Evolutionary conservation across 2,888 invertebrate genomes (phyloP).

Genomic region (Spilarctia lutea): DNA sequence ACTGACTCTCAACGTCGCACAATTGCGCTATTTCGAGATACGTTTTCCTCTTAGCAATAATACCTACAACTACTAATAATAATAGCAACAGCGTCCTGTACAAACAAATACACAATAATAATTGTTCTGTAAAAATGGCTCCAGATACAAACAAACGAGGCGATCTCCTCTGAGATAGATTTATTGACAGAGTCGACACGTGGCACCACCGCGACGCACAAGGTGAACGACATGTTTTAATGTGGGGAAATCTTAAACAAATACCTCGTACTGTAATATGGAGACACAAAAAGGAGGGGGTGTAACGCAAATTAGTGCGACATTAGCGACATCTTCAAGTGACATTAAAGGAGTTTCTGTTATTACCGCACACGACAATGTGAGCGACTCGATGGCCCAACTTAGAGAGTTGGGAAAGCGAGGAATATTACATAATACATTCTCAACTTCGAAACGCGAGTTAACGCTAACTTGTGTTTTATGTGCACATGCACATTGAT

Average conservation of each 20-base stretch:
- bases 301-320: slow-evolving; percentile 64
- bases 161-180: slow-evolving; percentile 49
- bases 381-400: slow-evolving; percentile 61
- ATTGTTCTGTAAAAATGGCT: slow-evolving; percentile 58
- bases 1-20: slow-evolving; percentile 64
- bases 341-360: slow-evolving; percentile 68
- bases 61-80: slow-evolving; percentile 67
- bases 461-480: slow-evolving; percentile 66
- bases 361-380: slow-evolving; percentile 66
- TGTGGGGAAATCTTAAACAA: slow-evolving; percentile 59
- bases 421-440: slow-evolving; percentile 67
- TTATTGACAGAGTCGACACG: slow-evolving; percentile 61
- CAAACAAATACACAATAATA: slow-evolving; percentile 62
- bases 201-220: slow-evolving; percentile 56
- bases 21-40: slow-evolving; percentile 78
- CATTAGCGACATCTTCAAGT: slow-evolving; percentile 67
- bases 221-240: slow-evolving; percentile 74
- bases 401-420: slow-evolving; percentile 64
- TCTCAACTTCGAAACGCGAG: slow-evolving; percentile 58
- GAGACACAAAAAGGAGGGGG: slow-evolving; percentile 56
- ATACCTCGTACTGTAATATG: slow-evolving; percentile 55
- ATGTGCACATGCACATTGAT: slow-evolving; percentile 60
- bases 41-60: slow-evolving; percentile 79
- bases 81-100: slow-evolving; percentile 55
- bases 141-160: slow-evolving; percentile 51